Evolutionary conservation across 2,113 vertebrate genomes (phyloP), one percentile per base, ranked within the genome.

Genomic region (Passer montanus): DNA sequence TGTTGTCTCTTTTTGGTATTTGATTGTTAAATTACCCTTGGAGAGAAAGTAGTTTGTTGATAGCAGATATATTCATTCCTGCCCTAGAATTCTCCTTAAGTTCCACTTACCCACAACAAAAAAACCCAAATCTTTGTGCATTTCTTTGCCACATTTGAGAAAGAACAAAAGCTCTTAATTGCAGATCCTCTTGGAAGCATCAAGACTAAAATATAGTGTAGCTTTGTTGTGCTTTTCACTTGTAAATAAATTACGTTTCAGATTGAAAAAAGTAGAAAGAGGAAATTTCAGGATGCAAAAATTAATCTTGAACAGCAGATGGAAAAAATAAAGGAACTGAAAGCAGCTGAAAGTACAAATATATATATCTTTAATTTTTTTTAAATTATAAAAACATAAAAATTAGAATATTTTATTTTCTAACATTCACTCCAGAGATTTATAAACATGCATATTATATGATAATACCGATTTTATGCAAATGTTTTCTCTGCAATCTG

Each of bases 401-500:
- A 37, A 37, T 37, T 28, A 60, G 11, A 82, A 9, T 49, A 21
- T 60, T 94, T 93, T 84, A 10, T 64, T 94, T 81, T 53, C 47
- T n/a, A 84, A 18, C 58, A 93, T 91, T 96, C 20, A 62, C 69
- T 95, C 74, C 27, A 75, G 74, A 95, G 56, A 73, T 82, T 67
- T 94, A 39, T 90, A 95, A 90, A 53, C 94, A 93, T 92, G 44
- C 27, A 84, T 76, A 74, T 96, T 93, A 82, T 56, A 92, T 59
- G 88, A 70, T 63, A 93, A 91, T 89, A 50, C 22, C 84, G 49
- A 49, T 79, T 95, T 96, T 85, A 93, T 95, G 86, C 70, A 93
- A 97, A 85, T 91, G 2, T 85, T 91, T 96, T 90, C 80, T 76
- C 76, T 96, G 55, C 55, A 83, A 56, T 94, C 28, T 8, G 7